These are phyloP conservation scores for Amniataba percoides DNA, from an alignment of 2,797 vertebrate genomes.

Conservation along the genomic window DNA sequence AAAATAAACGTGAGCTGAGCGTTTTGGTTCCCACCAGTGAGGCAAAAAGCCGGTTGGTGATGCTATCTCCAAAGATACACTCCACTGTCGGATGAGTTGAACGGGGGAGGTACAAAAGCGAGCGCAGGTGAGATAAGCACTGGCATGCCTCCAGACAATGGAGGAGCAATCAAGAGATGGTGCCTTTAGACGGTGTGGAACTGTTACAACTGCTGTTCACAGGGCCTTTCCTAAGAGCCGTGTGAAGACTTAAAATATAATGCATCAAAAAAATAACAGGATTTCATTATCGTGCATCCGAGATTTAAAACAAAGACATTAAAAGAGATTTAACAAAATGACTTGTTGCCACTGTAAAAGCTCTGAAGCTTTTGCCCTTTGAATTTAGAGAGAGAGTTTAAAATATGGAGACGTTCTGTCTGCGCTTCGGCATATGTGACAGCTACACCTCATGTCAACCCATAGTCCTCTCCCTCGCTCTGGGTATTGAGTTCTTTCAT, in stretches of 20 bases:
- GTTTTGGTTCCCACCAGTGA: conserved; percentile 30
- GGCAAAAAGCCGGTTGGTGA: conserved; percentile 11
- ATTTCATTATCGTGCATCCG: neutral
- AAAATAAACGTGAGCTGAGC: conserved; percentile 27
- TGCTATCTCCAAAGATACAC: conserved; percentile 48
- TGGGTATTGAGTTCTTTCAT: conserved; percentile 60
- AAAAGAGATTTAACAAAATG: neutral
- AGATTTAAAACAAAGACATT: conserved; percentile 13
- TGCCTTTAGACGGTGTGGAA: conserved; percentile 25
- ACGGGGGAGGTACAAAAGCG: conserved; percentile 34
- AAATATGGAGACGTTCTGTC: conserved; percentile 30
- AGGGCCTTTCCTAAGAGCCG: conserved; percentile 13
- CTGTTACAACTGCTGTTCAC: conserved; percentile 9
- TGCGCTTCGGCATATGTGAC: conserved; percentile 10
- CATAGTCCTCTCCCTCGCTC: conserved; percentile 5
- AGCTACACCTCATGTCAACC: conserved; percentile 38
- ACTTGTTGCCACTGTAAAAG: neutral
- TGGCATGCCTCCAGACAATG: conserved; percentile 39
- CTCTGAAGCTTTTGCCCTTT: conserved; percentile 1
- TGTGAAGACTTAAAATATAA: neutral
- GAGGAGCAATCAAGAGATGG: conserved; percentile 30
- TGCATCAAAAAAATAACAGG: neutral
- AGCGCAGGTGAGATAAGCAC: conserved; percentile 59
- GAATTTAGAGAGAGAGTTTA: conserved; percentile 8
- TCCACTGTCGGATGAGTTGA: conserved; percentile 31